A percentile compares a stretch with the other conserved stretches of the same genome.
These are phyloP conservation scores for Delphinapterus leucas DNA, from an alignment of 2,113 vertebrate species.

Conservation along the genomic window DNA sequence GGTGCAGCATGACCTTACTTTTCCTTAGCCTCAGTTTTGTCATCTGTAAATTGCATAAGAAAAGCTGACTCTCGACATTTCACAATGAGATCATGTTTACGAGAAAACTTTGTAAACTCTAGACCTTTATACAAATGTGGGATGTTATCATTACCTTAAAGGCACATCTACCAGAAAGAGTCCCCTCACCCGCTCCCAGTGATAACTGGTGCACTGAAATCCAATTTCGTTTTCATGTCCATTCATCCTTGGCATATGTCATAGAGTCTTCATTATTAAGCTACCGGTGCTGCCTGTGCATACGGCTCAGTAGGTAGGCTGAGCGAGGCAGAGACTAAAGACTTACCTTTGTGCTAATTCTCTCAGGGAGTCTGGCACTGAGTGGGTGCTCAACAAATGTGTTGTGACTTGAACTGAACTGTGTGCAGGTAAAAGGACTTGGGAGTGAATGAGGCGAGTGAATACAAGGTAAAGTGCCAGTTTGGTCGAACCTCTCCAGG, in stretches of 20 bases:
- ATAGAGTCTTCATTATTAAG: not conserved
- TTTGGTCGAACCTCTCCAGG: not conserved
- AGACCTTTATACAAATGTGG: not conserved
- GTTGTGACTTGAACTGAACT: not conserved
- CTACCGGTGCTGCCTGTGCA: not conserved
- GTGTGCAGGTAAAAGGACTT: not conserved
- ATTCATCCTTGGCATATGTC: not conserved
- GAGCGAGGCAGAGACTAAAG: not conserved
- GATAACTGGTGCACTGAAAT: not conserved
- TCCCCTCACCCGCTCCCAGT: not conserved
- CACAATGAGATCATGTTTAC: not conserved
- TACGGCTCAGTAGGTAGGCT: not conserved
- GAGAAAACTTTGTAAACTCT: not conserved
- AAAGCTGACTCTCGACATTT: not conserved
- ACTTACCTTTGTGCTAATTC: not conserved
- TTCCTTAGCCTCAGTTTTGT: slow-evolving; percentile 28
- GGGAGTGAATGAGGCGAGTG: not conserved
- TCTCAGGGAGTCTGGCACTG: not conserved
- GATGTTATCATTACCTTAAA: not conserved
- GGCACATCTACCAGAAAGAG: not conserved
- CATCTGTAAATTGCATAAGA: not conserved
- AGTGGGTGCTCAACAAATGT: not conserved
- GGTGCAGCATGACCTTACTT: not conserved
- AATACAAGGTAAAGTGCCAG: not conserved
- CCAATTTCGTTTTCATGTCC: not conserved